Evolutionary conservation across 92 coral and sea anemone species (phyloP).

Genomic region (Isaurus tuberculatus): DNA sequence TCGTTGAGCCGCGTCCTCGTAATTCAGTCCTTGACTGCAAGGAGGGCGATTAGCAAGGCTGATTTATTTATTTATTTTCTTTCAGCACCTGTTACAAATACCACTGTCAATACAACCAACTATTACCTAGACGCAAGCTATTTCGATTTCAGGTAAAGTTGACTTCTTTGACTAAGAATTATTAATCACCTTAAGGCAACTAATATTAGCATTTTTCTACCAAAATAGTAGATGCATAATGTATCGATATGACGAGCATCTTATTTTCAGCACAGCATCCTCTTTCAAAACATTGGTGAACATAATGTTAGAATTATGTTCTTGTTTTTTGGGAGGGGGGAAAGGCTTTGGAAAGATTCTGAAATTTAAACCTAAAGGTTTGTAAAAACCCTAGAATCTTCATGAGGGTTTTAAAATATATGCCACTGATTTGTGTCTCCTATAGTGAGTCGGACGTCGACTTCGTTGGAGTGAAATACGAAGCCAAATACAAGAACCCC

Average conservation of each 20-base stretch:
- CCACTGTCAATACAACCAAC: slow-evolving; percentile 71
- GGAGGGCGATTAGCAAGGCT: too few species aligned
- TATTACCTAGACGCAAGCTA: slow-evolving; percentile 84
- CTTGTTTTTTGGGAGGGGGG: too few species aligned
- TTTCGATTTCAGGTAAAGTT: slow-evolving; percentile 86
- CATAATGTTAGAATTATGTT: too few species aligned
- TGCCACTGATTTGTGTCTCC: too few species aligned
- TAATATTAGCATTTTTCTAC: neutral
- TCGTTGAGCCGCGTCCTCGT: too few species aligned
- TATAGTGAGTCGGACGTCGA: slow-evolving; percentile 79
- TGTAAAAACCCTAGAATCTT: too few species aligned
- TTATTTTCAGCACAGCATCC: too few species aligned
- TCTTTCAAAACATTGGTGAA: too few species aligned
- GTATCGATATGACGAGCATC: too few species aligned
- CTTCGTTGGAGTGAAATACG: slow-evolving; percentile 76
- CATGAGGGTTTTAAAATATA: neutral
- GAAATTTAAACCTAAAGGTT: too few species aligned
- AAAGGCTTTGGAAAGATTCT: too few species aligned
- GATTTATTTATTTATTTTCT: neutral
- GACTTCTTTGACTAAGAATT: neutral
- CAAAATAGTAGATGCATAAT: neutral
- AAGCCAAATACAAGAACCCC: slow-evolving; percentile 65
- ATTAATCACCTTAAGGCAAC: neutral
- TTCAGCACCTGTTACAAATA: slow-evolving; percentile 85
- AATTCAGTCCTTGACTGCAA: too few species aligned